Evolutionary conservation across 2,113 vertebrate genomes (phyloP).

Genomic region (Pseudolaguvia tuberculata): DNA sequence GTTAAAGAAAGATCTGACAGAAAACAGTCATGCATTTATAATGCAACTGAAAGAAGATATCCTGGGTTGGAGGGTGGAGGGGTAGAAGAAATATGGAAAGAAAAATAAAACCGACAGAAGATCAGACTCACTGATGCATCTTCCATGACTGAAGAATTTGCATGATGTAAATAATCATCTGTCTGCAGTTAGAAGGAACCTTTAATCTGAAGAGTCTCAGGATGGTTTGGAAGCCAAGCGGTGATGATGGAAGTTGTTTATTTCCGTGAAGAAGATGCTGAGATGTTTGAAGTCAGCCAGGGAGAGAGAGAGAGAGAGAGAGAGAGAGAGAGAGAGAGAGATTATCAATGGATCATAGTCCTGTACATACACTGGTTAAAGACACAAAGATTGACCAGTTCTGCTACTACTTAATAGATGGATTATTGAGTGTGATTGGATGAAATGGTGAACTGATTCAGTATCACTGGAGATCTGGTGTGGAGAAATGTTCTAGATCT

Average conservation of each 20-base stretch:
- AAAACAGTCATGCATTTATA: background rate
- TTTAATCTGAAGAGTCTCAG: background rate
- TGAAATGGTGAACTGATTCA: background rate
- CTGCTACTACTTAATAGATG: background rate
- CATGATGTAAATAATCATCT: constrained; percentile 16
- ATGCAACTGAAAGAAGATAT: background rate
- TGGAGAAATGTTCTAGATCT: no score
- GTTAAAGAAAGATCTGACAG: background rate
- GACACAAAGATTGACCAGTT: background rate
- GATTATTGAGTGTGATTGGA: background rate
- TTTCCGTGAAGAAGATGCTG: background rate
- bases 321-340: no score
- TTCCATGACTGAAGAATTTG: background rate
- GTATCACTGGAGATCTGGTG: no score
- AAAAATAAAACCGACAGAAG: background rate
- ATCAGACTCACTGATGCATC: background rate
- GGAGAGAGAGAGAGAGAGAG: no score
- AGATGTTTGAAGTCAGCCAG: no score
- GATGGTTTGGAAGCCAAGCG: background rate
- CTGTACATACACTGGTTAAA: background rate
- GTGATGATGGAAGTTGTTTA: background rate
- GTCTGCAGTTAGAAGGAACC: constrained; percentile 18
- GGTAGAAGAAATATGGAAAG: background rate
- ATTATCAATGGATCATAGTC: background rate
- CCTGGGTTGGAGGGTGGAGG: no score